Base-by-base conservation (phyloP, 2,888 invertebrate species). In the Hirtodrosophila confusa region DNA sequence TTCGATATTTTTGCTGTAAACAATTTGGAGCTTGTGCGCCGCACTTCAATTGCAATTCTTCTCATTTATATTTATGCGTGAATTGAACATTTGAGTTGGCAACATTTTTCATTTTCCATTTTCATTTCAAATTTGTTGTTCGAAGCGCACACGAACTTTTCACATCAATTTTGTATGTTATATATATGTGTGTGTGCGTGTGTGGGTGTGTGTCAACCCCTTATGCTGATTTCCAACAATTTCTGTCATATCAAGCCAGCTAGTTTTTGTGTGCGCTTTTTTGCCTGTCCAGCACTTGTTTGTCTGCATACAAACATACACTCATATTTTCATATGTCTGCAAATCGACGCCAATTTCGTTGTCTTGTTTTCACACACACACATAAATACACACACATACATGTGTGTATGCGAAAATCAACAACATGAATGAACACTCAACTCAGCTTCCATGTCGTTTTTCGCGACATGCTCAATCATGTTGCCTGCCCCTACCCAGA, bases 381-480 rank as follows among this genome's bases (percentile, higher is more conserved):
- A 48, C 41, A 37, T 37, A 27, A 29, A 51, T 37, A 62, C 29
- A 62, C 37, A 48, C 27, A 37, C n/a, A 40, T 48, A n/a, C n/a
- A 54, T 27, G 36, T 51, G 54, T 45, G 27, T 29, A 33, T 69
- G 57, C 64, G 58, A 49, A 67, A 69, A 75, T 78, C 75, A 65
- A 74, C 78, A 78, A 75, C 78, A 82, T 83, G 82, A 88, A 86
- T 78, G 88, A 86, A 79, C 84, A 82, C 88, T 86, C 86, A 86
- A 86, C 83, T 87, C 83, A 87, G 82, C 75, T 78, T 71, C 75
- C 75, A 80, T 77, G 73, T 71, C 69, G 67, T 61, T 78, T 17
- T 61, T 66, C 69, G 73, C 75, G 73, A 82, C 79, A 87, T 70
- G 84, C 86, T 83, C 88, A 86, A 79, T 83, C 77, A 69, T 80